A percentile compares a stretch with the other conserved stretches of the same genome.
Evolutionary conservation across 2,113 vertebrate species (phyloP).

Genomic region (Rhipidura dahli): DNA sequence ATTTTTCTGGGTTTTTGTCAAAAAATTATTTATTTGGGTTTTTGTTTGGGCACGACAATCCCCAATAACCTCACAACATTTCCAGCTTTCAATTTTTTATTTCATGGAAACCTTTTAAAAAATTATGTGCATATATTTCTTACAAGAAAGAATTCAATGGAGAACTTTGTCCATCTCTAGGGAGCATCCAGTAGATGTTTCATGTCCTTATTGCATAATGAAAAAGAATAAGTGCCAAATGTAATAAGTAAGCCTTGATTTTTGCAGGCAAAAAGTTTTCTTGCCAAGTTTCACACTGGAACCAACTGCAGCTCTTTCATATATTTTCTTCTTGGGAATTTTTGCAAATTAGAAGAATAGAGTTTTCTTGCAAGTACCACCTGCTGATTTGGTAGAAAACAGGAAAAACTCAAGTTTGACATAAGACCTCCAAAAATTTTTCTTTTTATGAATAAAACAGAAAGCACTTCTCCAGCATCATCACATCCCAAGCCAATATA

Average conservation of each 20-base stretch:
- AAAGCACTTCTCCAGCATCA: background rate
- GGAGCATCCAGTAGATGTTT: background rate
- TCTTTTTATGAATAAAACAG: background rate
- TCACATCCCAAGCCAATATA: background rate
- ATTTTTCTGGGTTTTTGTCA: background rate
- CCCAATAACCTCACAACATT: background rate
- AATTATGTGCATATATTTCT: background rate
- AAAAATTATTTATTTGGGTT: background rate
- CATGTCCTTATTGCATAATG: background rate
- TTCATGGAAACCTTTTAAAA: background rate
- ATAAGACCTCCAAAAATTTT: background rate
- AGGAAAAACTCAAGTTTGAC: background rate
- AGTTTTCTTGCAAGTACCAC: background rate
- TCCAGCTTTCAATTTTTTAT: background rate
- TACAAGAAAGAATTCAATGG: background rate
- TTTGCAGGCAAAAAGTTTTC: background rate
- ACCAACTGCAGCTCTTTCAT: background rate
- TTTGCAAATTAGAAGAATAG: slow-evolving; percentile 7
- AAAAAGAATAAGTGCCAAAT: background rate
- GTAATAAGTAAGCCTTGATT: background rate
- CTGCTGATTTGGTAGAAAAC: slow-evolving; percentile 18
- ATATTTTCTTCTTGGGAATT: background rate
- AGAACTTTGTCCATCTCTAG: background rate
- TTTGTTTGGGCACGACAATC: background rate
- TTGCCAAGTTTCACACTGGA: slow-evolving; percentile 42